Conservation (phyloP, 1,140 invertebrate species). For the Drosophila guanche region DNA sequence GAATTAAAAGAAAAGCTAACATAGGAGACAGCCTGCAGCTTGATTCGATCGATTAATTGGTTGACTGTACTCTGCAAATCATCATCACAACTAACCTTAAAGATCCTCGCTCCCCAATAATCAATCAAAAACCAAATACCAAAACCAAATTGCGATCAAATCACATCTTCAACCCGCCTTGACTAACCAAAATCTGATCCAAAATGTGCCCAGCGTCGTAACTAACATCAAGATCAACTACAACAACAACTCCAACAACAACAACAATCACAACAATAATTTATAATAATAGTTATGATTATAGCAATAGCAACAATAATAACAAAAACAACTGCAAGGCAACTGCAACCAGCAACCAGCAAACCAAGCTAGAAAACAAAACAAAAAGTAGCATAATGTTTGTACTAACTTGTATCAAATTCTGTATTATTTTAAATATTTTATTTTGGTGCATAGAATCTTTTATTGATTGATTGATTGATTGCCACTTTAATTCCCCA, state of each 20-base stretch:
- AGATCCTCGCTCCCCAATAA: constrained; percentile 19
- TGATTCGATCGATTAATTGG: constrained; percentile 71
- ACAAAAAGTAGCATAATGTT: constrained; percentile 56
- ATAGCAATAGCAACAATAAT: constrained; percentile 53
- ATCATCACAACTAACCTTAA: constrained; percentile 34
- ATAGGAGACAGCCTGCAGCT: constrained; percentile 70
- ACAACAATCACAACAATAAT: constrained; percentile 58
- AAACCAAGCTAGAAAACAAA: constrained; percentile 20
- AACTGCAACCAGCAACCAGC: constrained; percentile 36
- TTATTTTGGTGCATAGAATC: constrained; percentile 36
- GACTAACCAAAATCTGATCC: constrained; percentile 33
- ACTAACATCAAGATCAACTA: constrained; percentile 49
- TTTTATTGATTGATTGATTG: constrained; percentile 54
- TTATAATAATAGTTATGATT: constrained; percentile 22
- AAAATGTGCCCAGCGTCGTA: constrained; percentile 60
- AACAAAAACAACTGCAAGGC: constrained; percentile 37
- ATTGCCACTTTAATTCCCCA: constrained; percentile 1
- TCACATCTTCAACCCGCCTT: constrained; percentile 58
- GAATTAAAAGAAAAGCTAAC: constrained; percentile 55
- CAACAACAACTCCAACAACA: constrained; percentile 47
- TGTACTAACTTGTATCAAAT: constrained; percentile 45
- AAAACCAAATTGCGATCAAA: constrained; percentile 46
- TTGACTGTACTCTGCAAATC: constrained; percentile 56
- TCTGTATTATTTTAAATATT: constrained; percentile 22
- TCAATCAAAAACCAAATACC: constrained; percentile 14